Evolutionary conservation across 2,113 vertebrate species (phyloP), one percentile per base, ranked within the genome.

Genomic region (Dromiciops gliroides): DNA sequence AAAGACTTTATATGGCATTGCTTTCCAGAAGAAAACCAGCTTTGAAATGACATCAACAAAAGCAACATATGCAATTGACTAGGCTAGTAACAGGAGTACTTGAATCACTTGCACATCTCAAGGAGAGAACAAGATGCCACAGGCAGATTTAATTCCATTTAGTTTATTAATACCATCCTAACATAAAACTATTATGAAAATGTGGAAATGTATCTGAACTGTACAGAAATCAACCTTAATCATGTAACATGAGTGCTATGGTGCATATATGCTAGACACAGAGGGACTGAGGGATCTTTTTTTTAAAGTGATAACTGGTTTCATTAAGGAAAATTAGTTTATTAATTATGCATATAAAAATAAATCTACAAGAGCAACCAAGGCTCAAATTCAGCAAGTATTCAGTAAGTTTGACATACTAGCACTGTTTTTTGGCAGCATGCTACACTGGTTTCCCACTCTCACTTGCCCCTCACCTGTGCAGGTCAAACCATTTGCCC

Each of bases 91-190:
- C 48, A 53, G 50, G 26, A 47, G 26, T n/a, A 48, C 1, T 51
- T 9, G 37, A 93, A 52, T 51, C 50, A 7, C 8, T 50, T 95
- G 23, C 26, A 95, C 90, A 24, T 92, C 56, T 90, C 89, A 89
- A 91, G 75, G 94, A 91, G 0, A 16, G 28, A 93, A 67, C 16
- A 95, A 98, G 96, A 96, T 92, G 95, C 52, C 48, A 94, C 52
- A 96, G 49, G 92, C 95, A 90, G 95, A 89, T 75, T 60, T 96
- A 94, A 93, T 91, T 95, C 96, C 89, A 89, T 97, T 98, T 95
- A 97, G 96, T 98, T 98, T 98, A 98, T 98, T 98, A 94, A 96
- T 97, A 94, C 92, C 96, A 96, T 95, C 89, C 94, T 98, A 97
- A 97, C 96, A 98, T 91, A 98, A 12, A 97, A 90, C 92, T n/a